Evolutionary conservation across 2,888 invertebrate species (phyloP).

Genomic region (Panorpa germanica): DNA sequence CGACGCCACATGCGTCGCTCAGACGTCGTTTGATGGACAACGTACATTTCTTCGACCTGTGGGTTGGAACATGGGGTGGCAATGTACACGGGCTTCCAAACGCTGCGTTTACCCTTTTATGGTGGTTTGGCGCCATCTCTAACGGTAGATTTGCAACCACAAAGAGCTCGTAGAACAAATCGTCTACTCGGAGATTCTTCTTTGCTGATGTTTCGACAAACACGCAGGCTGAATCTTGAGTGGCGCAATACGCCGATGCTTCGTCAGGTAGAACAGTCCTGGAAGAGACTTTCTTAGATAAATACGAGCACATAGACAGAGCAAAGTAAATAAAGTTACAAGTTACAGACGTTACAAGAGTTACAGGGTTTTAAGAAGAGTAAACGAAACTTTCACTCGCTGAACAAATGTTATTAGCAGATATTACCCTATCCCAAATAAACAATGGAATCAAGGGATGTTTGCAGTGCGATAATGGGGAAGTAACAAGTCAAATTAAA

Average conservation of each 20-base stretch:
- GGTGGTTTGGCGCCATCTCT: slow-evolving; percentile 80
- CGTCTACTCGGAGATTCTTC: slow-evolving; percentile 61
- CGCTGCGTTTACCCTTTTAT: slow-evolving; percentile 57
- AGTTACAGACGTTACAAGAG: too few species aligned
- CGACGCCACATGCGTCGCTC: slow-evolving; percentile 76
- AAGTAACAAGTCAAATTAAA: too few species aligned
- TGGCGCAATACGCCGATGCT: slow-evolving; percentile 55
- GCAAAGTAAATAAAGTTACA: too few species aligned
- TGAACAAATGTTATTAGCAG: too few species aligned
- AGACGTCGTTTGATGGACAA: slow-evolving; percentile 64
- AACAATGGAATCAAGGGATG: too few species aligned
- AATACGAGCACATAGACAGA: too few species aligned
- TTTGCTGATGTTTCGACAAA: slow-evolving; percentile 75
- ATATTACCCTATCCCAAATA: too few species aligned
- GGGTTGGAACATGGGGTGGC: slow-evolving; percentile 43
- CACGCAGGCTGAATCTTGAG: slow-evolving; percentile 56
- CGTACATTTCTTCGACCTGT: slow-evolving; percentile 52
- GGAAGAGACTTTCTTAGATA: too few species aligned
- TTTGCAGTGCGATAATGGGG: too few species aligned
- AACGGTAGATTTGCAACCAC: slow-evolving; percentile 63
- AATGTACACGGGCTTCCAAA: slow-evolving; percentile 61
- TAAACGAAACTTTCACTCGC: too few species aligned
- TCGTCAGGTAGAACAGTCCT: slow-evolving; percentile 64
- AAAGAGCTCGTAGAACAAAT: slow-evolving; percentile 69
- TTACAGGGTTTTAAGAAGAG: too few species aligned